Percentiles rank a stretch among this genome's conserved stretches.
phyloP scores from a whole-genome alignment of 2,797 vertebrate genomes.

The Podarcis lilfordi region DNA sequence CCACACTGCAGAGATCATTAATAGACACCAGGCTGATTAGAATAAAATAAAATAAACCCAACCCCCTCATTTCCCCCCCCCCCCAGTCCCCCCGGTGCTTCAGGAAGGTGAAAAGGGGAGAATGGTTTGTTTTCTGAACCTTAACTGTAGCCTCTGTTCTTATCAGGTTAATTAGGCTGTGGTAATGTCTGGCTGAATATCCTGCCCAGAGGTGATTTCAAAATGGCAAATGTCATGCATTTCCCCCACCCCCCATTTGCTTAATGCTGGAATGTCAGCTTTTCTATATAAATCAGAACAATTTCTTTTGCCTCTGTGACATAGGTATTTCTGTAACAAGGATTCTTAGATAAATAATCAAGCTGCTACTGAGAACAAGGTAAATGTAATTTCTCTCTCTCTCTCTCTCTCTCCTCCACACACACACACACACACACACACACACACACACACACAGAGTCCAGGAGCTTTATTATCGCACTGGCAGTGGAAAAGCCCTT shows the following conservation, averaged over 20 bases:
- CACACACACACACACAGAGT: background rate
- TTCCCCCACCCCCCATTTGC: slow-evolving; percentile 22
- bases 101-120: slow-evolving; percentile 13
- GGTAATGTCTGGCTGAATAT: slow-evolving; percentile 61
- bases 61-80: slow-evolving; percentile 32
- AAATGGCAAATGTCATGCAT: slow-evolving; percentile 60
- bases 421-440: too few species aligned
- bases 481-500: slow-evolving; percentile 48
- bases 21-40: background rate
- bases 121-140: background rate
- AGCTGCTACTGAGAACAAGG: slow-evolving; percentile 53
- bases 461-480: slow-evolving; percentile 23
- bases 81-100: background rate
- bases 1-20: slow-evolving; percentile 47
- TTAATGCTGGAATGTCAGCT: slow-evolving; percentile 52
- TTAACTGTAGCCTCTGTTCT: slow-evolving; percentile 49
- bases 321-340: slow-evolving; percentile 58
- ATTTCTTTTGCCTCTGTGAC: slow-evolving; percentile 53
- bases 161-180: slow-evolving; percentile 65
- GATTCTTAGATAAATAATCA: slow-evolving; percentile 62
- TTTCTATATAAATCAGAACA: slow-evolving; percentile 52
- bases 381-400: slow-evolving; percentile 49
- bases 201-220: slow-evolving; percentile 60
- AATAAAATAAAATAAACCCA: background rate
- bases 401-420: too few species aligned